These are phyloP conservation scores for Aphaenogaster ashmeadi DNA, from an alignment of 1,140 invertebrate genomes.

Conservation along the genomic window DNA sequence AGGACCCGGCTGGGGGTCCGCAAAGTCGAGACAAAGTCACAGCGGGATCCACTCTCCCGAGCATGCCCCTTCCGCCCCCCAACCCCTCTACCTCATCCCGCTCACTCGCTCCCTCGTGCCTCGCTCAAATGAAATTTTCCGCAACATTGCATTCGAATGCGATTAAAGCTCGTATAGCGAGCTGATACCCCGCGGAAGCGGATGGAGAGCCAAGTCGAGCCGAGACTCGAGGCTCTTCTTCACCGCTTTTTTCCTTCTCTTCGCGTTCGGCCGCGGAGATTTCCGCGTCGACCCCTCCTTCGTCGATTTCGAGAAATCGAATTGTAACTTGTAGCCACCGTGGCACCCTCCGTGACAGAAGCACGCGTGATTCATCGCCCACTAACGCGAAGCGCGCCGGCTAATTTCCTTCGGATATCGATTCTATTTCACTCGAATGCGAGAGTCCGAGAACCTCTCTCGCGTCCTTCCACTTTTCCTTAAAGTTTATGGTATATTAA, in stretches of 20 bases:
- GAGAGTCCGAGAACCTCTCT: slow-evolving; percentile 50
- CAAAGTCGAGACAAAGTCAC: slow-evolving; percentile 85
- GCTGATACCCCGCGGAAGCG: slow-evolving; percentile 79
- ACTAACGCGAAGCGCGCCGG: slow-evolving; percentile 76
- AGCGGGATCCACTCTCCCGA: slow-evolving; percentile 80
- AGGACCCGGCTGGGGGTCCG: slow-evolving; percentile 78
- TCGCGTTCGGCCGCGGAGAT: slow-evolving; percentile 43
- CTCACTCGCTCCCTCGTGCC: slow-evolving; percentile 67
- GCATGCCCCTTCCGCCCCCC: slow-evolving; percentile 27
- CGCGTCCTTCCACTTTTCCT: neutral
- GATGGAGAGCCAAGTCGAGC: slow-evolving; percentile 74
- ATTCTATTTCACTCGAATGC: slow-evolving; percentile 66
- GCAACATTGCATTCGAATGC: slow-evolving; percentile 87
- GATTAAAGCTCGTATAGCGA: slow-evolving; percentile 85
- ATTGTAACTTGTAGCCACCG: slow-evolving; percentile 83
- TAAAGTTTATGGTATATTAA: neutral
- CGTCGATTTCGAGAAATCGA: slow-evolving; percentile 81
- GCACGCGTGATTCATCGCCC: slow-evolving; percentile 79
- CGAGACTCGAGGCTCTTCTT: slow-evolving; percentile 58
- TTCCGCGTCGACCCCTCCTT: slow-evolving; percentile 38
- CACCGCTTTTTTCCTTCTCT: slow-evolving; percentile 46
- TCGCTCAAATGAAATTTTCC: slow-evolving; percentile 87
- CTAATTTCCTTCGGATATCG: slow-evolving; percentile 79
- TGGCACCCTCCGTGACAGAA: slow-evolving; percentile 52
- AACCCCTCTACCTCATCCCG: neutral